Base-by-base conservation (phyloP, 2,113 vertebrate species). In the Eclectus roratus region DNA sequence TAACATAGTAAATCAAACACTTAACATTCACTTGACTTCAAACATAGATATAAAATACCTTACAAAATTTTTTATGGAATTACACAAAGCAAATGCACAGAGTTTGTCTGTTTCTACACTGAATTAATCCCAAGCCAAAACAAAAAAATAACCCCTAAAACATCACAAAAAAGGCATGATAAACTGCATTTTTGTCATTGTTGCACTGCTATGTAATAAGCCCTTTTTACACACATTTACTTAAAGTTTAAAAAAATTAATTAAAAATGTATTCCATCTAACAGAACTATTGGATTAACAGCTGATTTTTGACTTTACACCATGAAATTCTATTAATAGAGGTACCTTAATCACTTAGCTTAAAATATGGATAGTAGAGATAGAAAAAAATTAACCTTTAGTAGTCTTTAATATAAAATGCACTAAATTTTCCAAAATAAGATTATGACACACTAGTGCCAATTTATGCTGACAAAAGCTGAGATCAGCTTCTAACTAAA, bases 391-490 rank as follows among this genome's bases (percentile, higher is more conserved):
- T 88, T 93, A 97, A 92, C 61, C 18, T 96, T 96, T 96, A 97
- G 97, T 97, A 95, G 96, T 97, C 97, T 96, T 97, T 94, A 94
- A 97, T 97, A 98, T 97, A 96, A 97, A 96, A 95, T 88, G 94
- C 94, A 96, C 91, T 96, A 96, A 84, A 79, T 96, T 94, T 94
- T 94, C 76, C 94, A 97, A 97, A 97, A 97, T 97, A 97, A 97
- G 90, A 85, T 96, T 91, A 84, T 17, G 95, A 96, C 96, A 97
- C 96, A 77, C 89, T 96, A 95, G 93, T 97, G 96, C 88, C 95
- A 94, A 94, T 91, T 96, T 97, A 88, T 94, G 80, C 89, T 89
- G 93, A 96, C 89, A 79, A 97, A 96, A 97, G 96, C 92, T 84
- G 91, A 6, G 80, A 95, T 68, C 95, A 97, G 95, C 95, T 93